phyloP scores from a whole-genome alignment of 2,888 invertebrate genomes.

The Myopa testacea region DNA sequence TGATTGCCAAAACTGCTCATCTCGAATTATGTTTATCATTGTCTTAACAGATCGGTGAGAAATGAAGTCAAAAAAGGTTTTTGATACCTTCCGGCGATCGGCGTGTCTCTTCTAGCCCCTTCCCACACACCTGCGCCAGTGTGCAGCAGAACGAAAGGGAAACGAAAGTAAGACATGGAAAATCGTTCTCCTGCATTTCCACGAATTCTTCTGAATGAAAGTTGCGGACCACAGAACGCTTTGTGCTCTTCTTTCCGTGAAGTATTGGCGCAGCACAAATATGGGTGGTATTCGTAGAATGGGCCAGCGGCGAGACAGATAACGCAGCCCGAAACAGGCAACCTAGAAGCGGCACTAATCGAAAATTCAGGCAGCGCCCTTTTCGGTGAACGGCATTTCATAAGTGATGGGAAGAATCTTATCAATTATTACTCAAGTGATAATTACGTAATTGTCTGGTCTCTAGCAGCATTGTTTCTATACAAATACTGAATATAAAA shows the following conservation, averaged over 20 bases:
- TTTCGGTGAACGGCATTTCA: not conserved
- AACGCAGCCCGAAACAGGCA: conserved; percentile 48
- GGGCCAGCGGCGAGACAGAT: conserved; percentile 22
- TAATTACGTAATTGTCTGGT: conserved; percentile 66
- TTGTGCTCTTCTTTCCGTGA: not conserved
- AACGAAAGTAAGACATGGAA: not conserved
- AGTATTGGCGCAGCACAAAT: conserved; percentile 26
- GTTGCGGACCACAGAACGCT: not conserved
- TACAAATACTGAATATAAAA: no score
- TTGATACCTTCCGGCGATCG: not conserved
- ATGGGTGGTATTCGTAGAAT: conserved; percentile 42
- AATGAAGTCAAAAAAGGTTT: conserved; percentile 1
- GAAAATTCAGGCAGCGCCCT: conserved; percentile 60
- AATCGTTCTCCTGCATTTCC: conserved; percentile 9
- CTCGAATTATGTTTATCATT: not conserved
- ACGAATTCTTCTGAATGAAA: conserved; percentile 23
- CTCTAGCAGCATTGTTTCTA: conserved; percentile 13
- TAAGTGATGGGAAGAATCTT: conserved; percentile 54
- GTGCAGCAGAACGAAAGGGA: not conserved
- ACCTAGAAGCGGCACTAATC: conserved; percentile 65
- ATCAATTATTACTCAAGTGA: conserved; percentile 63
- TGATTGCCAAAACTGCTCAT: conserved; percentile 10
- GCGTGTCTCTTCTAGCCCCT: not conserved
- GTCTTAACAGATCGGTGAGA: not conserved
- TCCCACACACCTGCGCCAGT: not conserved